These are phyloP conservation scores for Synanceia verrucosa DNA, from an alignment of 2,797 vertebrate genomes.

Conservation along the genomic window DNA sequence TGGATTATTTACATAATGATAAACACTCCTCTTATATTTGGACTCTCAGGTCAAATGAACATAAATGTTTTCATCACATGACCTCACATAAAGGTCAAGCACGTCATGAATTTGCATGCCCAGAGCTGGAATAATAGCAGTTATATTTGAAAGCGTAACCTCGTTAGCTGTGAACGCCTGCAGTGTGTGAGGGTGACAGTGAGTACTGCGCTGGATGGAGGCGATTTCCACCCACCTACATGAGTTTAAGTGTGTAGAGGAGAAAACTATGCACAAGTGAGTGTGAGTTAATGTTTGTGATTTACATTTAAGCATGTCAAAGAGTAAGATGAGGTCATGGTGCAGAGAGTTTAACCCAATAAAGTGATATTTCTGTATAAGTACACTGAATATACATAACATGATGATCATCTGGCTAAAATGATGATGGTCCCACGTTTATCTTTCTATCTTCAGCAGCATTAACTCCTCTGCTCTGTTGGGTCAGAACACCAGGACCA, in stretches of 20 bases:
- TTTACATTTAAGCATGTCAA: not conserved
- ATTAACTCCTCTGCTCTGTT: too few species aligned
- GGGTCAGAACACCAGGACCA: too few species aligned
- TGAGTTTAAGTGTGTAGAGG: not conserved
- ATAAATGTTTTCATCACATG: not conserved
- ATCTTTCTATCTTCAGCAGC: too few species aligned
- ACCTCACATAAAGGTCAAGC: not conserved
- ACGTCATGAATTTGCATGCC: not conserved
- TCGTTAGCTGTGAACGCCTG: not conserved
- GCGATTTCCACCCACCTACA: not conserved
- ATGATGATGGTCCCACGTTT: too few species aligned
- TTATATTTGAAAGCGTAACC: not conserved
- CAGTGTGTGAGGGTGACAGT: not conserved
- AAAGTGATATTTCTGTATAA: too few species aligned
- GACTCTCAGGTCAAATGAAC: not conserved
- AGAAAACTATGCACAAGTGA: not conserved
- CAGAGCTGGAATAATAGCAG: not conserved
- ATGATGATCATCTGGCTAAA: too few species aligned
- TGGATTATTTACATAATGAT: not conserved
- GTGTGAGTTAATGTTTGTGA: not conserved
- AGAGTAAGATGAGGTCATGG: not conserved
- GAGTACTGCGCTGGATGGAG: not conserved
- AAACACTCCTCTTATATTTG: not conserved
- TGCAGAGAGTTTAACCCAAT: too few species aligned
- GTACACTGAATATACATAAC: too few species aligned